Base-by-base conservation (phyloP, 2,113 vertebrate species). In the Lagenorhynchus albirostris region DNA sequence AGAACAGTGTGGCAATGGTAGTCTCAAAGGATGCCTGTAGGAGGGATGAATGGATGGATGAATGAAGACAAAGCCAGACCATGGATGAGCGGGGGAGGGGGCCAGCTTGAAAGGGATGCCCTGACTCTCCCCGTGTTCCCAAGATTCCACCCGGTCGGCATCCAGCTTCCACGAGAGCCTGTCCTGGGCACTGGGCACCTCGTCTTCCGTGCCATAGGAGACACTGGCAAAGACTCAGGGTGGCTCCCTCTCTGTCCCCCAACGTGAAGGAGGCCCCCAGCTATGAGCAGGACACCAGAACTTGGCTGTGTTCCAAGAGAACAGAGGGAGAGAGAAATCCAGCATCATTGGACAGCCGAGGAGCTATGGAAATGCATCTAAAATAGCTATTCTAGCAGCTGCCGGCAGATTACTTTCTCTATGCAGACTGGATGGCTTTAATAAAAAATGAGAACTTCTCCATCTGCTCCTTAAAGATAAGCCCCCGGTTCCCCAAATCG, bases 391-490 rank as follows among this genome's bases (percentile, higher is more conserved):
- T 97, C 90, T 77, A 60, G 96, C 97, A 90, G 95, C 98, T 95
- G 87, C 96, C 97, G 97, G 96, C 97, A 94, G 98, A 96, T 96
- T 93, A 95, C 96, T 96, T 91, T 95, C 92, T 91, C 96, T 68
- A 94, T 94, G 97, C 95, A 15, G 36, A 94, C 95, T 97, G 98
- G 97, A 98, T 97, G 97, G 96, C 98, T 98, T 98, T 98, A 98
- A 98, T 98, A 96, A 98, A 98, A 98, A 98, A 97, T 96, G 98
- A 98, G 98, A 98, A 98, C 97, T 98, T 98, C 98, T 97, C 97
- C 98, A 98, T 98, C 98, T 98, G 98, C 96, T 98, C 98, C 98
- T 98, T 98, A 97, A 98, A 99, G 98, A 99, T 99, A 99, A 99
- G 98, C 96, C 95, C 94, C 89, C 36, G 60, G 86, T 93, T 98